phyloP scores from a whole-genome alignment of 2,113 vertebrate species.

The human region GRCh38 chr1:248632501-248633000 shows the following conservation, averaged over 20 bases:
- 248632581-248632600: not conserved
- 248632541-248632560: too few species aligned
- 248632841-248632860: too few species aligned
- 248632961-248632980: not conserved
- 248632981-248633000: not conserved
- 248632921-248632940: not conserved
- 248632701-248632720: not conserved
- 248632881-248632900: not conserved
- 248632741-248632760: too few species aligned
- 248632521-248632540: not conserved
- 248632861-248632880: not conserved
- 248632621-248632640: too few species aligned
- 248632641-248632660: not conserved
- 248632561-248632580: not conserved
- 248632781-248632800: not conserved
- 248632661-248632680: not conserved
- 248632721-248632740: not conserved
- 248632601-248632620: not conserved
- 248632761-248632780: not conserved
- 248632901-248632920: too few species aligned
- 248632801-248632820: too few species aligned
- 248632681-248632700: not conserved
- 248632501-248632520: not conserved
- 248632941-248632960: not conserved
- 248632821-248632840: too few species aligned